phyloP scores from a whole-genome alignment of 2,888 invertebrate species.

The Stenoptilia bipunctidactyla region DNA sequence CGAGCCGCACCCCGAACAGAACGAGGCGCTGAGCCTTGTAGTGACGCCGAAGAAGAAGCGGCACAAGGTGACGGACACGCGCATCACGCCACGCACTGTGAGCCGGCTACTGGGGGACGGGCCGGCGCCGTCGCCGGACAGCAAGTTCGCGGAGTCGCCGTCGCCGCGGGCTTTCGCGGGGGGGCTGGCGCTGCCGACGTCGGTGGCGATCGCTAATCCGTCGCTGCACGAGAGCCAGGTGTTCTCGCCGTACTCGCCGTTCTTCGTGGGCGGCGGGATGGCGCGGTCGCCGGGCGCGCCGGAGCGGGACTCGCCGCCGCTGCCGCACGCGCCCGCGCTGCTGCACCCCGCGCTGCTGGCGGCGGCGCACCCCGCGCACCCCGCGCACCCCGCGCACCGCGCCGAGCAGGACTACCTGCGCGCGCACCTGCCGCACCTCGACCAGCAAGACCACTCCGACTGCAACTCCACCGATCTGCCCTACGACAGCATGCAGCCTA shows the following conservation, averaged over 20 bases:
- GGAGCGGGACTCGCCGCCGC: constrained; percentile 86
- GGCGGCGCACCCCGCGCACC: constrained; percentile 85
- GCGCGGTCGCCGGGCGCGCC: constrained; percentile 72
- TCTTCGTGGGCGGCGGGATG: constrained; percentile 78
- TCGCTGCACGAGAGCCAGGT: constrained; percentile 95
- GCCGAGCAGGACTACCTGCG: constrained; percentile 86
- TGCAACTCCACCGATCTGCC: constrained; percentile 92
- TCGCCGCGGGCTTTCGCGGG: constrained; percentile 84
- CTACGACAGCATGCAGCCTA: constrained; percentile 94
- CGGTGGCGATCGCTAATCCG: constrained; percentile 97
- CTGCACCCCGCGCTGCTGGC: constrained; percentile 88
- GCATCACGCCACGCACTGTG: constrained; percentile 91
- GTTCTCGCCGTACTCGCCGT: constrained; percentile 92
- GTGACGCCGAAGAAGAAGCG: constrained; percentile 96
- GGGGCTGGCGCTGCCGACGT: constrained; percentile 92
- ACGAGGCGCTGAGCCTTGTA: constrained; percentile 94
- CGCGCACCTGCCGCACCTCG: constrained; percentile 81
- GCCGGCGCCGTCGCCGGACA: constrained; percentile 76
- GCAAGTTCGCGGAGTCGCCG: constrained; percentile 75
- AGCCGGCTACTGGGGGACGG: constrained; percentile 88
- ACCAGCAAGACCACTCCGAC: constrained; percentile 89
- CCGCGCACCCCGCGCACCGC: constrained; percentile 81
- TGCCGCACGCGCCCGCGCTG: constrained; percentile 87
- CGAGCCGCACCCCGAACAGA: constrained; percentile 85
- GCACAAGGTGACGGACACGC: constrained; percentile 96